Percentiles rank a stretch among this genome's conserved stretches.
phyloP scores from a whole-genome alignment of 2,797 vertebrate genomes.

The Delichon dasypus region DNA sequence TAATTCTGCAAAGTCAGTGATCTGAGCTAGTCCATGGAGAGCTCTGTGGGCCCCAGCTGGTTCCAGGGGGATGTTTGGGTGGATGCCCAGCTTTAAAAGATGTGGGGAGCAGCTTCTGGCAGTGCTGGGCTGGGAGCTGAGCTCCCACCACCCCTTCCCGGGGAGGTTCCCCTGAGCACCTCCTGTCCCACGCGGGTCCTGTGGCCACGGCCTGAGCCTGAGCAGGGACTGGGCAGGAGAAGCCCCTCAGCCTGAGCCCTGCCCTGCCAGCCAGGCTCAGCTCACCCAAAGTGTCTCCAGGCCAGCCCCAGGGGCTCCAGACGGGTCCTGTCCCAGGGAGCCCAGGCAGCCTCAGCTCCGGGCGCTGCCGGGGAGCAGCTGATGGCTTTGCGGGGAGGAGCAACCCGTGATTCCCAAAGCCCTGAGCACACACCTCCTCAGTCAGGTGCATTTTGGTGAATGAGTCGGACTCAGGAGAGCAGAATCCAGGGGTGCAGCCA shows the following conservation, averaged over 20 bases:
- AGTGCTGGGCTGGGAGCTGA: background rate
- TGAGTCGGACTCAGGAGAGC: background rate
- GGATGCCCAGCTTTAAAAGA: background rate
- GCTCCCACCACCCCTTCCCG: background rate
- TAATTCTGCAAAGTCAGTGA: background rate
- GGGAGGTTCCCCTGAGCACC: background rate
- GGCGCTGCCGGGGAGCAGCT: background rate
- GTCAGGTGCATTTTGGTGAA: background rate
- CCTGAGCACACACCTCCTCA: background rate
- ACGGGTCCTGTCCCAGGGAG: background rate
- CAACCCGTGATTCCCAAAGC: background rate
- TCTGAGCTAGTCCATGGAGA: background rate
- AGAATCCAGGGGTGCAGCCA: background rate
- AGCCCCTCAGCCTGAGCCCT: background rate
- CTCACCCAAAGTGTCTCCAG: background rate
- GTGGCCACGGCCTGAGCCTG: background rate
- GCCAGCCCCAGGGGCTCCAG: background rate
- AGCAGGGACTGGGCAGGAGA: background rate
- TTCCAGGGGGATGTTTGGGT: background rate
- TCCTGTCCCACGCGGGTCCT: fast-evolving
- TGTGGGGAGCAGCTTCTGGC: background rate
- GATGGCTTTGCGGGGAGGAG: background rate
- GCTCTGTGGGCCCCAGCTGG: background rate
- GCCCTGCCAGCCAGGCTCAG: background rate
- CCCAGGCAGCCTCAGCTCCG: background rate